phyloP scores from a whole-genome alignment of 2,113 vertebrate genomes.

The Mellivora capensis region DNA sequence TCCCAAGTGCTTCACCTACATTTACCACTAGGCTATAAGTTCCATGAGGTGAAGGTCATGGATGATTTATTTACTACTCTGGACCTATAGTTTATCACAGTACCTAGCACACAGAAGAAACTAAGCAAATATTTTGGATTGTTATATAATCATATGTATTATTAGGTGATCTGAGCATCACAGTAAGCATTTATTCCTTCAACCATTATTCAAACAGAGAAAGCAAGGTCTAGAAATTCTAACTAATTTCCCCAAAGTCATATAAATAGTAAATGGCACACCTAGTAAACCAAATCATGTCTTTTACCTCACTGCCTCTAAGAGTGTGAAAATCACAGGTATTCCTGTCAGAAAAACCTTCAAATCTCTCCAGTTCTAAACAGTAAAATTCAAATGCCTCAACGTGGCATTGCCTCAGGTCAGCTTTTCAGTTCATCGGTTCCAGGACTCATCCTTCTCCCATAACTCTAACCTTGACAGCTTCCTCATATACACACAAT shows the following conservation, averaged over 20 bases:
- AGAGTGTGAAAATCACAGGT: not conserved
- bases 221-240: not conserved
- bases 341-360: not conserved
- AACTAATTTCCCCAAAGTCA: not conserved
- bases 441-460: not conserved
- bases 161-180: not conserved
- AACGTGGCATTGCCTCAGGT: not conserved
- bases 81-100: not conserved
- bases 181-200: not conserved
- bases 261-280: not conserved
- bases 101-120: not conserved
- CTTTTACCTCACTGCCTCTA: not conserved
- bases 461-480: not conserved
- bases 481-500: not conserved
- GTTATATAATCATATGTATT: not conserved
- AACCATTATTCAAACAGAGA: not conserved
- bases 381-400: not conserved
- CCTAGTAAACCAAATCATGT: not conserved
- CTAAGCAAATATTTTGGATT: not conserved
- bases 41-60: not conserved
- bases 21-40: not conserved
- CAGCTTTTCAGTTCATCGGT: not conserved
- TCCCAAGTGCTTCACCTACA: not conserved
- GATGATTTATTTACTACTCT: not conserved
- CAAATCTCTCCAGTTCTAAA: not conserved